phyloP scores from a whole-genome alignment of 1,140 invertebrate genomes.

The Trachelipus rathkii region DNA sequence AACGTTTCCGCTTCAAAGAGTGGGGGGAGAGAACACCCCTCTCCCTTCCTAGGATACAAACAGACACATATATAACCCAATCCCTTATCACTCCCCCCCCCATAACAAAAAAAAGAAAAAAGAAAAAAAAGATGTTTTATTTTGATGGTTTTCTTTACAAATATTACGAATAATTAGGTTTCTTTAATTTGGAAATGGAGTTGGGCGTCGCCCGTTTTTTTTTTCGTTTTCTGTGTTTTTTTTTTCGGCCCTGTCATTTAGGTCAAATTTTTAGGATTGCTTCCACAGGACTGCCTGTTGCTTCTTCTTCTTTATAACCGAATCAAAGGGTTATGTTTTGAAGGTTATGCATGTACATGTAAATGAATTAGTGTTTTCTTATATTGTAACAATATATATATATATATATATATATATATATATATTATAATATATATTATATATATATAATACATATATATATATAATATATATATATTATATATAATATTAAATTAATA shows the following conservation, averaged over 20 bases:
- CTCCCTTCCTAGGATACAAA: too few species aligned
- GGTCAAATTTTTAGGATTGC: background rate
- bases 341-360: background rate
- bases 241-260: background rate
- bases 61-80: too few species aligned
- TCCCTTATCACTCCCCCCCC: too few species aligned
- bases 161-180: slow-evolving; percentile 8
- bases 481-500: too few species aligned
- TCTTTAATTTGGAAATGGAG: slow-evolving; percentile 10
- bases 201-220: background rate
- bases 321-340: background rate
- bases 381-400: background rate
- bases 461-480: too few species aligned
- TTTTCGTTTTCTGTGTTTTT: too few species aligned
- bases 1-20: background rate
- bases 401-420: slow-evolving; percentile 15
- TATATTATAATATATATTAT: background rate
- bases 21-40: background rate
- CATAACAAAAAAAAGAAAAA: too few species aligned
- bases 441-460: too few species aligned
- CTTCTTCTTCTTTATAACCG: background rate
- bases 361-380: background rate
- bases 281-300: background rate
- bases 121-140: background rate
- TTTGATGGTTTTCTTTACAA: slow-evolving; percentile 2